These are phyloP conservation scores for Agriopis leucophaearia DNA, from an alignment of 2,888 invertebrate species.

Conservation along the genomic window DNA sequence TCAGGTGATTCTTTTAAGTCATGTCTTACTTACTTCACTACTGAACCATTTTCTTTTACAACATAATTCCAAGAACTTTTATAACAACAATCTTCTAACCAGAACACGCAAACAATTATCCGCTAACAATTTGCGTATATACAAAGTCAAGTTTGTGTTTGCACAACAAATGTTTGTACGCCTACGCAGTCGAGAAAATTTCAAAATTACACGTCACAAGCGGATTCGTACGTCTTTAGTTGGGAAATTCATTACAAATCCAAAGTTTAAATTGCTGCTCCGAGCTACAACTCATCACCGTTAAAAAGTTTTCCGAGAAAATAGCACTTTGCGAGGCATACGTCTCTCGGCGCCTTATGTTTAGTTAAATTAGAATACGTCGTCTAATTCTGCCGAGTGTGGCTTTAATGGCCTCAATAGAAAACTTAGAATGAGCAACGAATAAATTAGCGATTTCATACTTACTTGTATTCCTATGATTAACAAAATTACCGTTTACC, in stretches of 20 bases:
- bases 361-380: constrained; percentile 69
- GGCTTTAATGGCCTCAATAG: constrained; percentile 60
- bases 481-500: too few species aligned
- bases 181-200: constrained; percentile 45
- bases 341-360: constrained; percentile 62
- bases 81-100: constrained; percentile 3
- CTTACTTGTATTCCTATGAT: background rate
- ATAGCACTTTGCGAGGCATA: constrained; percentile 52
- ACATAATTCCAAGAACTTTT: background rate
- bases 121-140: constrained; percentile 28
- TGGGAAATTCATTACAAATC: constrained; percentile 74
- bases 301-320: constrained; percentile 69
- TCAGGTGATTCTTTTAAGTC: background rate
- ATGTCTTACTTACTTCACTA: background rate
- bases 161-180: constrained; percentile 26
- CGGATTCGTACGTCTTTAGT: constrained; percentile 66
- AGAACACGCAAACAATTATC: constrained; percentile 21
- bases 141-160: constrained; percentile 21
- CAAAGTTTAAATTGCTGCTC: constrained; percentile 76
- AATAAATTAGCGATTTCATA: constrained; percentile 11
- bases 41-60: background rate
- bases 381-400: constrained; percentile 58
- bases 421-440: constrained; percentile 34
- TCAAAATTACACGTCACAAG: constrained; percentile 63
- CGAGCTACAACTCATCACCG: constrained; percentile 75